phyloP scores from a whole-genome alignment of 2,888 invertebrate genomes.

The Euzophera pinguis region DNA sequence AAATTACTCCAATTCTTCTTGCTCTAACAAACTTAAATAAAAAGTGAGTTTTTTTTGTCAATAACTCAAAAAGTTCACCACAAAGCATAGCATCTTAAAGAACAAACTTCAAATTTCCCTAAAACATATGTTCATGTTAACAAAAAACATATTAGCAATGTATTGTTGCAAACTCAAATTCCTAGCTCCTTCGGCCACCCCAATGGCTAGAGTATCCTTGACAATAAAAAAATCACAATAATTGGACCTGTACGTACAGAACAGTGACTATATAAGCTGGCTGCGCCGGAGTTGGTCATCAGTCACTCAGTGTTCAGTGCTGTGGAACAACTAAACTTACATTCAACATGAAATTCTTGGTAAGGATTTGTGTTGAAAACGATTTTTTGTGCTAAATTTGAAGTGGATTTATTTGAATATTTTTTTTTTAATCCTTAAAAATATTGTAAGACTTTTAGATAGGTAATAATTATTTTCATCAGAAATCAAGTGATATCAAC shows the following conservation, averaged over 20 bases:
- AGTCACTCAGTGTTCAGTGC: constrained; percentile 43
- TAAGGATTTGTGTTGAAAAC: constrained; percentile 36
- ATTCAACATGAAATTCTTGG: constrained; percentile 63
- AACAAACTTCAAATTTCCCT: too few relatives aligned
- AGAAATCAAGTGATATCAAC: too few relatives aligned
- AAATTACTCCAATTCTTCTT: too few relatives aligned
- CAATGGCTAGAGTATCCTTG: constrained; percentile 21
- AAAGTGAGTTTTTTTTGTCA: too few relatives aligned
- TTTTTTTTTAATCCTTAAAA: too few relatives aligned
- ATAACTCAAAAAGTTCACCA: too few relatives aligned
- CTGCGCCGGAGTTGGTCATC: constrained; percentile 39
- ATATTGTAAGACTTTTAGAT: too few relatives aligned
- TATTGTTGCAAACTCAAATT: constrained; percentile 5
- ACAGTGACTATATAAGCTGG: constrained; percentile 42
- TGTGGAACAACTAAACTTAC: constrained; percentile 29
- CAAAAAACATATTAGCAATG: too few relatives aligned
- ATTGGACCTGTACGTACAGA: constrained; percentile 19
- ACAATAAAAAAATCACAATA: constrained; percentile 23
- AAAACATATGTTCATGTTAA: too few relatives aligned
- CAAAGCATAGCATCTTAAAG: too few relatives aligned
- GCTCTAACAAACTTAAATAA: too few relatives aligned
- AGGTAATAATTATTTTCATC: too few relatives aligned
- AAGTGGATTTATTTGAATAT: neutral
- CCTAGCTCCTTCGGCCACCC: constrained; percentile 19
- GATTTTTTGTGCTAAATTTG: neutral